Evolutionary conservation across 2,113 vertebrate species (phyloP).

Genomic region (Channa argus): DNA sequence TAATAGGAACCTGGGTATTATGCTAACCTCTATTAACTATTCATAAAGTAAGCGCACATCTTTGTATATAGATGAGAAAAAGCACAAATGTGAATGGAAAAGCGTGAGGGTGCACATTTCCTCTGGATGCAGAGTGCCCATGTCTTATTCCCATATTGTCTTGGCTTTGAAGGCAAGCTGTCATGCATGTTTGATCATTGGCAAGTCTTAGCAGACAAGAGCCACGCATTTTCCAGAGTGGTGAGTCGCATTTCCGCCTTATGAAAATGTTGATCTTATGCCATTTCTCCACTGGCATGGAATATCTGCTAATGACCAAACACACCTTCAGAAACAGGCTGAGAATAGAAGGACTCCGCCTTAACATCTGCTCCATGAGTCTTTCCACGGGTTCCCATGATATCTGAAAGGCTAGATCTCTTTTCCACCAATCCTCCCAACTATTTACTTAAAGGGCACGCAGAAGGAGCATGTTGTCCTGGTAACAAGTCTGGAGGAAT

Average conservation of each 20-base stretch:
- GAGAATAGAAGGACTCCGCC: slow-evolving; percentile 57
- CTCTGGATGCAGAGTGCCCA: slow-evolving; percentile 53
- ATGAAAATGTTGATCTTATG: slow-evolving; percentile 54
- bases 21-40: slow-evolving; percentile 54
- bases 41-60: slow-evolving; percentile 39
- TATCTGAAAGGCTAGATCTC: slow-evolving; percentile 46
- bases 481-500: slow-evolving; percentile 56
- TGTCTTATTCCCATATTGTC: slow-evolving; percentile 62
- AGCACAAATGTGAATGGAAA: slow-evolving; percentile 46
- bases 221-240: slow-evolving; percentile 47
- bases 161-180: slow-evolving; percentile 78
- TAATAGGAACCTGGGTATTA: slow-evolving; percentile 40
- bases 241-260: slow-evolving; percentile 45
- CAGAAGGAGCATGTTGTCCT: slow-evolving; percentile 55
- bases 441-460: slow-evolving; percentile 55
- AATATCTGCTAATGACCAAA: slow-evolving; percentile 70
- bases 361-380: slow-evolving; percentile 59
- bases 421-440: slow-evolving; percentile 25
- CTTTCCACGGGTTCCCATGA: slow-evolving; percentile 40
- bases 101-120: slow-evolving; percentile 44
- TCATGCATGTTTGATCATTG: slow-evolving; percentile 82
- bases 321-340: slow-evolving; percentile 58
- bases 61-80: slow-evolving; percentile 48
- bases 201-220: slow-evolving; percentile 61
- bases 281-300: slow-evolving; percentile 40